Conservation (phyloP, 2,113 vertebrate species). For the Oxyura jamaicensis region DNA sequence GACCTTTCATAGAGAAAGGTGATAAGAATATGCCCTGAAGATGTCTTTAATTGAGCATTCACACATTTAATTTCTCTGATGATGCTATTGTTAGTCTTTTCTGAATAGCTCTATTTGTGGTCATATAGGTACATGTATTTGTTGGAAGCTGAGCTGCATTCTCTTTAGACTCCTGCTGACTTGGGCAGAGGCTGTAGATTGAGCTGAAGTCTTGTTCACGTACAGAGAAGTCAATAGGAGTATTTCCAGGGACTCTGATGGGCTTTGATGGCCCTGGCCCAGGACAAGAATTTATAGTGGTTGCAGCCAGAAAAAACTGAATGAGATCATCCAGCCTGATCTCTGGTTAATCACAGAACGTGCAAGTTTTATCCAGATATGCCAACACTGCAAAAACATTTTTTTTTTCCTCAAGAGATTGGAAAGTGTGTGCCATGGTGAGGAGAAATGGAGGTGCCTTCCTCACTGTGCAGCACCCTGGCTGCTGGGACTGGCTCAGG, state of each 20-base stretch:
- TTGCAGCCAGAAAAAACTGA: not conserved
- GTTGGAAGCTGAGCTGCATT: not conserved
- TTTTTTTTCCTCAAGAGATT: not conserved
- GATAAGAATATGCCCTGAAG: not conserved
- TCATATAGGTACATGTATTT: not conserved
- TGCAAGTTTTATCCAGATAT: not conserved
- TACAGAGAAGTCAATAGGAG: not conserved
- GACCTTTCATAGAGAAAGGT: not conserved
- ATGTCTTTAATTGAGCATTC: not conserved
- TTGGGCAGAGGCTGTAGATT: not conserved
- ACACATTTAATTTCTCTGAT: not conserved
- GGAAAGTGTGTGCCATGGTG: fast-evolving
- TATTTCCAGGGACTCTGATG: not conserved
- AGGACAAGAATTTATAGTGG: not conserved
- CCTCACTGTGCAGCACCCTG: fast-evolving
- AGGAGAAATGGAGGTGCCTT: not conserved
- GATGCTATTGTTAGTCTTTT: not conserved
- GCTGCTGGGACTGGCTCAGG: not conserved
- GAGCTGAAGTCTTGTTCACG: not conserved
- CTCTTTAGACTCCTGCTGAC: not conserved
- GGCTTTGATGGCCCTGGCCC: not conserved
- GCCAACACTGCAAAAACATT: not conserved
- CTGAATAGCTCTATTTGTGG: constrained; percentile 4
- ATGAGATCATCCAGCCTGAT: not conserved
- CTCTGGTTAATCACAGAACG: not conserved